Base-by-base conservation (phyloP, 1,140 invertebrate genomes). In the Globodera rostochiensis region DNA sequence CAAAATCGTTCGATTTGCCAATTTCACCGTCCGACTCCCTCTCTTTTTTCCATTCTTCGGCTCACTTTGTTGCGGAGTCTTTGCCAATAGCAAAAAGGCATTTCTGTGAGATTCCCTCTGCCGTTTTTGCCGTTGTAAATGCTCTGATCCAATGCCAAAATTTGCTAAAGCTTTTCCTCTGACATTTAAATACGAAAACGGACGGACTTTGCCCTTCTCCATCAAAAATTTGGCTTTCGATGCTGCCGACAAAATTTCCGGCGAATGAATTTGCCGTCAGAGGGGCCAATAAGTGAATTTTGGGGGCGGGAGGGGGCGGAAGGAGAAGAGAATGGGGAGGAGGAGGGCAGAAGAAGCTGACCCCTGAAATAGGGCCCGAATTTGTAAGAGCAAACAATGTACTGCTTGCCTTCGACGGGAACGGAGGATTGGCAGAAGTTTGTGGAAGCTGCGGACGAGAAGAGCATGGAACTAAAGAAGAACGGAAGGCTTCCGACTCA, bases 21-120 rank as follows among this genome's bases (percentile, higher is more conserved):
- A 57, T 77, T 77, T 9, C 1, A 36, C 36, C 36, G 36, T 36
- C 36, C 36, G 36, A 36, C 67, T 3, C 21, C 57, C 57, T 15
- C 9, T 60, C 15, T 15, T 60, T 60, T 60, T 60, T 19, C 15
- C n/a, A 19, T 3, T 13, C 15, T 64, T 64, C 15, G 13, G 11
- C 57, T 25, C 25, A 81, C 80, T 70, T 81, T 82, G 81, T 49
- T 53, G 66, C 19, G 81, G 67, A 13, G 78, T 49, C 80, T 53
- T 69, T 8, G 81, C 53, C n/a, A 82, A 36, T n/a, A 82, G 60
- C 57, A 64, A 64, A 64, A 64, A 15, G 57, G 11, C 57, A 64
- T 64, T 64, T 64, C 15, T 13, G 57, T 36, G 36, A 36, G 36
- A 36, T 36, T 36, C 36, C 36, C 36, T 36, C 11, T 64, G 57